Evolutionary conservation across 2,888 invertebrate genomes (phyloP), one percentile per base, ranked within the genome.

Genomic region (Eucera pruinosa): DNA sequence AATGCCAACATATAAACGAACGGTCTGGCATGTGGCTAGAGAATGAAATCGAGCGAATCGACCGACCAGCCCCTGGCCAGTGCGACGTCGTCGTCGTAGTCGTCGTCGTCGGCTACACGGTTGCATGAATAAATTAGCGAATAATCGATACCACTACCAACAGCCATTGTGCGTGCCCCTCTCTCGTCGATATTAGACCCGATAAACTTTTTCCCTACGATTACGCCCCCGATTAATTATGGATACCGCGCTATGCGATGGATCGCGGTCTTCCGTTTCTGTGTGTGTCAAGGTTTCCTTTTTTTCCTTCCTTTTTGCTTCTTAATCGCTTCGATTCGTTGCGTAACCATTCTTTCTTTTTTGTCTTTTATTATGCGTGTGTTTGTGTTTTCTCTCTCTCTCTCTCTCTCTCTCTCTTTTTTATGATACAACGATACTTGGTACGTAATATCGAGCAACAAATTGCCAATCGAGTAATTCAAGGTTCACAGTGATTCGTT

Each of bases 51-150:
- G 81, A 83, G 76, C 82, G 81, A 78, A 75, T 82, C 81, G 86
- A 81, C 79, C 81, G 81, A 58, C 83, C 77, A 47, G 57, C 67
- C n/a, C 61, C 57, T 84, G 84, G 85, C 76, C 86, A 86, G 84
- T 78, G 79, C 78, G 81, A 74, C 84, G 85, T 84, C 83, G 84
- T 83, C 69, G 78, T 77, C 77, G 55, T 7, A n/a, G n/a, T n/a
- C n/a, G n/a, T n/a, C n/a, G n/a, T n/a, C n/a, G n/a, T n/a, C n/a
- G 64, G 82, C 82, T 82, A 65, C 81, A 78, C 64, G 64, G 74
- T 25, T 60, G 75, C 84, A 88, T 91, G 89, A 91, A 91, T 90
- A 91, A 91, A 91, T 91, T 90, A 90, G 71, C 82, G 77, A 85
- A 85, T 81, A 90, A 91, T 91, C 91, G 88, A 91, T 91, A 90